A percentile compares a stretch with the other conserved stretches of the same genome.
Conservation (phyloP, 2,113 vertebrate genomes). For the Nematolebias whitei region DNA sequence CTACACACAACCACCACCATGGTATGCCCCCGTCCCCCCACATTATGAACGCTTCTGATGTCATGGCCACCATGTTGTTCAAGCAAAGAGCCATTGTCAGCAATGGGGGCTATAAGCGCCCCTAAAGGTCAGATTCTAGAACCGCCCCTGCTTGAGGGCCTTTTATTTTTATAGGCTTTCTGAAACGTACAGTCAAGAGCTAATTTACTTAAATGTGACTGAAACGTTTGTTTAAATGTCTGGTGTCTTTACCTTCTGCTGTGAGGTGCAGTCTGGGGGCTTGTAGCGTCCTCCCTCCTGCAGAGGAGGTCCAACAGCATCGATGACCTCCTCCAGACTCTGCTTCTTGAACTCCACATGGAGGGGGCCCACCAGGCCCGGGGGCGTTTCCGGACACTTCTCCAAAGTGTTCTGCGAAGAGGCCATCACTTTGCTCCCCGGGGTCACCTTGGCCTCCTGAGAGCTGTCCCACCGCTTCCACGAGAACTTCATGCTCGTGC, state of each 20-base stretch:
- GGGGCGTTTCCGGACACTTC: constrained; percentile 49
- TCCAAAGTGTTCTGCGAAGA: neutral
- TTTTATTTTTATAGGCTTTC: neutral
- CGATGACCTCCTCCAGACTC: constrained; percentile 62
- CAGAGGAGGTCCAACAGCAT: constrained; percentile 61
- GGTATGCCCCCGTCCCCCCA: no score
- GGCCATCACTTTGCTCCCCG: accelerated
- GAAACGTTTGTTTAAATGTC: neutral
- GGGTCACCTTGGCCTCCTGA: accelerated
- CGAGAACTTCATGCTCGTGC: accelerated
- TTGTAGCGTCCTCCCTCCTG: constrained; percentile 82
- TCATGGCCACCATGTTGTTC: no score
- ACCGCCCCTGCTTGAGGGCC: no score
- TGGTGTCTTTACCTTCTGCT: constrained; percentile 79
- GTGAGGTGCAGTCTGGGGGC: constrained; percentile 83
- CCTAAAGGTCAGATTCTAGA: no score
- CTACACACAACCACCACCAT: no score
- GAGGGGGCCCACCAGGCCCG: constrained; percentile 81
- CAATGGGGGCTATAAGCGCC: no score
- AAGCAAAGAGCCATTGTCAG: no score
- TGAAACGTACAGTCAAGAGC: neutral
- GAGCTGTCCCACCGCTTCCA: accelerated
- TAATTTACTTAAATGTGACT: neutral
- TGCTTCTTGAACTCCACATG: constrained; percentile 83
- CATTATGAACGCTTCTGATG: no score